Base-by-base conservation (phyloP, 2,113 vertebrate genomes). In the Centrocercus urophasianus region DNA sequence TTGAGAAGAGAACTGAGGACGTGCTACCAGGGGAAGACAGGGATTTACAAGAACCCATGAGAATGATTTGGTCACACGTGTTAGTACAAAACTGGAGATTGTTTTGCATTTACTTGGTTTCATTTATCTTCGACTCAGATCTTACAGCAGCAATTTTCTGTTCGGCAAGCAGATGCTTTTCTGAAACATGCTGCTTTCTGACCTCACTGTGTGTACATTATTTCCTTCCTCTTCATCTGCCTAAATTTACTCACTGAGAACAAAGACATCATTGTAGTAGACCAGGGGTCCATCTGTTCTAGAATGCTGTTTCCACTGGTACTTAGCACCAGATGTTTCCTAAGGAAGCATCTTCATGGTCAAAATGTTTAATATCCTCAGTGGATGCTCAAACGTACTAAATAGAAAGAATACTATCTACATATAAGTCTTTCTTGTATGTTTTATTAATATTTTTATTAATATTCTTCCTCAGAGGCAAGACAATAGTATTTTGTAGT, bases 261-360 rank as follows among this genome's bases (percentile, higher is more conserved):
- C 93, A 96, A 93, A 93, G 91, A 18, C 60, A 64, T 64, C 74
- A 91, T 93, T 95, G 87, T 93, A 71, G 43, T 38, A 67, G 82
- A 91, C 17, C 50, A 70, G 47, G 60, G 78, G 36, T 74, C 75
- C 67, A 52, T 93, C 91, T 95, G 94, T 16, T 93, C 89, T 85
- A 77, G 72, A 93, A 93, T 79, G 64, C 64, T 80, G 25, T 88
- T 93, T 83, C 75, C 43, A 90, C 72, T 8, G 52, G 67, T 21
- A 87, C 42, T 34, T 71, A 95, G 52, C 2, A 10, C 75, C 94
- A 96, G 94, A 74, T 95, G 95, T 95, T 97, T 96, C 95, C 96
- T 93, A 93, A 94, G 88, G 89, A 96, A 95, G 82, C 82, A 83
- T 83, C 91, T 76, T 80, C 64, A 81, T 25, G 45, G 73, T 84